phyloP scores from a whole-genome alignment of 2,888 invertebrate species.

The Dasysyrphus tricinctus region DNA sequence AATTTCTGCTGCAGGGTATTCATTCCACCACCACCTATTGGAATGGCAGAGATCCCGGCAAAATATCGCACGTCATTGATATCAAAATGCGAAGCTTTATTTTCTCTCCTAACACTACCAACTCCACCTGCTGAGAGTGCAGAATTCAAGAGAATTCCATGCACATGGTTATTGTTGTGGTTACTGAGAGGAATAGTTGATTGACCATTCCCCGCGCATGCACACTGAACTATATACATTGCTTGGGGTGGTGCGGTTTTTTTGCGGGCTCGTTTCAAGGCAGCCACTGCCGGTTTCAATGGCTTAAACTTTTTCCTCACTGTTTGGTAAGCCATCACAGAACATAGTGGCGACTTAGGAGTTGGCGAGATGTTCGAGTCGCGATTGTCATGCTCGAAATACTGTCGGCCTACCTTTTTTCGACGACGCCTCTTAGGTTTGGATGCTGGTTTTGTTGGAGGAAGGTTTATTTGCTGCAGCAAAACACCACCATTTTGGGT shows the following conservation, averaged over 20 bases:
- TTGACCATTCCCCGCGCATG: conserved; percentile 79
- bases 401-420: conserved; percentile 78
- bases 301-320: conserved; percentile 82
- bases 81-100: conserved; percentile 61
- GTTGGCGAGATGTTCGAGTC: conserved; percentile 62
- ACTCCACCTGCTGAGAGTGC: conserved; percentile 53
- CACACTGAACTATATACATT: conserved; percentile 69
- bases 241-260: conserved; percentile 54
- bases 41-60: conserved; percentile 69
- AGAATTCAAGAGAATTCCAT: conserved; percentile 74
- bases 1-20: conserved; percentile 55
- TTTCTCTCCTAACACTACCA: conserved; percentile 30
- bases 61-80: conserved; percentile 72
- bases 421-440: conserved; percentile 67
- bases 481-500: conserved; percentile 77
- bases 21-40: conserved; percentile 39
- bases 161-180: conserved; percentile 72
- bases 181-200: conserved; percentile 63
- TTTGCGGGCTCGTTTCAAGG: conserved; percentile 65
- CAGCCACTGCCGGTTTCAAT: conserved; percentile 77
- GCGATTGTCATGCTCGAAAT: conserved; percentile 82
- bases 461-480: conserved; percentile 76
- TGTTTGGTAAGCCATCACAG: conserved; percentile 78
- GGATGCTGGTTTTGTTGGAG: conserved; percentile 52
- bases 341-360: conserved; percentile 17